Base-by-base conservation (phyloP, 2,113 vertebrate genomes). In the Odobenus rosmarus region DNA sequence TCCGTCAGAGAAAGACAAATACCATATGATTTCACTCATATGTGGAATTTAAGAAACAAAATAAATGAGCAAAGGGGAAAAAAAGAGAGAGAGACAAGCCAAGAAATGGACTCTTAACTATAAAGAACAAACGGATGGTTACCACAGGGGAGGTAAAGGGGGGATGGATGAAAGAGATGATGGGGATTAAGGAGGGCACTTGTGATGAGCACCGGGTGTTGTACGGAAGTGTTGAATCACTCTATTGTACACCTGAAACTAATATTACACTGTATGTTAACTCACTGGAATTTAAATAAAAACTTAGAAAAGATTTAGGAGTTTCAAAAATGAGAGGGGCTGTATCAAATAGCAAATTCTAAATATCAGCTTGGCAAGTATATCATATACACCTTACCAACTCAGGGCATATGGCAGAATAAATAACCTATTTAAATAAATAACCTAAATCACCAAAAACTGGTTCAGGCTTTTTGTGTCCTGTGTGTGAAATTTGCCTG, bases 311-410 rank as follows among this genome's bases (percentile, higher is more conserved):
- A 93, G 80, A 88, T 88, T 93, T 82, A 57, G 5, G 7, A 90
- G 55, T 90, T 93, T 95, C 26, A 53, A 33, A 96, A 91, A 72
- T 67, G 13, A 93, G 96, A 77, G 15, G 57, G 39, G 7, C 12
- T 88, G 39, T 42, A 39, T 80, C 23, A 92, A 39, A 92, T 69
- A 74, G 86, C 67, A 82, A 90, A 90, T 86, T 92, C 92, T 23
- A 80, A 81, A 71, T 92, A 86, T 85, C 14, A 57, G n/a, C n/a
- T 93, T 64, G 12, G n/a, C 24, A 80, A 72, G 46, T 31, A 77
- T 51, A 39, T 39, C 31, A 67, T 46, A 46, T 26, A 55, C 1
- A n/a, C 24, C 11, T 49, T 80, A 49, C n/a, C 31, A 55, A 13
- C 81, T 49, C 5, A 5, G 16, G 1, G 13, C 74, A 3, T 46